phyloP scores from a whole-genome alignment of 2,113 vertebrate species.

The Hipposideros armiger region DNA sequence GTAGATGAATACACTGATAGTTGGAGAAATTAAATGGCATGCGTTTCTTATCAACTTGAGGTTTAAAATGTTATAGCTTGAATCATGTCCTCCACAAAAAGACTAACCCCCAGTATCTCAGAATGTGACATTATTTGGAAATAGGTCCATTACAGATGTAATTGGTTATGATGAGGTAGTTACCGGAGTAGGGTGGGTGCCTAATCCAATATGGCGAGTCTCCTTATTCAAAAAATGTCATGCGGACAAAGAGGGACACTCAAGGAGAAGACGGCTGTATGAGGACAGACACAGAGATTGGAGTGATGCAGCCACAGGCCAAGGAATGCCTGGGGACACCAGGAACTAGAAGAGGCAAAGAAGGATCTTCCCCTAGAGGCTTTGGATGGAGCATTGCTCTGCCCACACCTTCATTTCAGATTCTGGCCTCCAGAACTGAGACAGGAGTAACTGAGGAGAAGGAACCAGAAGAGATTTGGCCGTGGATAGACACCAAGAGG shows the following conservation, averaged over 20 bases:
- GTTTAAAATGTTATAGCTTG: background rate
- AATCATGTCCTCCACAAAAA: background rate
- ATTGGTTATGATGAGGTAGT: background rate
- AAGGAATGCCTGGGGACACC: background rate
- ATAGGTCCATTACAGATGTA: background rate
- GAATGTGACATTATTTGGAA: background rate
- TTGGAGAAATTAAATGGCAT: background rate
- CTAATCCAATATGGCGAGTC: background rate
- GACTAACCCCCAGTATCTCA: background rate
- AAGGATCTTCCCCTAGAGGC: accelerated
- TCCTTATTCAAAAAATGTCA: background rate
- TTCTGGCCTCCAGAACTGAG: background rate
- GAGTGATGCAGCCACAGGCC: background rate
- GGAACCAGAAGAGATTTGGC: background rate
- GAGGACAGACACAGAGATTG: background rate
- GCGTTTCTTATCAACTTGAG: background rate
- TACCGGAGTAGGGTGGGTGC: background rate
- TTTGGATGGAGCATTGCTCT: background rate
- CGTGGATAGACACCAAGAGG: no score
- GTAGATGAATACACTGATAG: background rate
- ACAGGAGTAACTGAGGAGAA: background rate
- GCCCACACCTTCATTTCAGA: background rate
- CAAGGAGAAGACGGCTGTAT: no score
- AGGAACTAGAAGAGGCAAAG: background rate
- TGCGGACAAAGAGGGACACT: background rate